Conservation (phyloP, 2,113 vertebrate genomes). For the Colistium nudipinnis region DNA sequence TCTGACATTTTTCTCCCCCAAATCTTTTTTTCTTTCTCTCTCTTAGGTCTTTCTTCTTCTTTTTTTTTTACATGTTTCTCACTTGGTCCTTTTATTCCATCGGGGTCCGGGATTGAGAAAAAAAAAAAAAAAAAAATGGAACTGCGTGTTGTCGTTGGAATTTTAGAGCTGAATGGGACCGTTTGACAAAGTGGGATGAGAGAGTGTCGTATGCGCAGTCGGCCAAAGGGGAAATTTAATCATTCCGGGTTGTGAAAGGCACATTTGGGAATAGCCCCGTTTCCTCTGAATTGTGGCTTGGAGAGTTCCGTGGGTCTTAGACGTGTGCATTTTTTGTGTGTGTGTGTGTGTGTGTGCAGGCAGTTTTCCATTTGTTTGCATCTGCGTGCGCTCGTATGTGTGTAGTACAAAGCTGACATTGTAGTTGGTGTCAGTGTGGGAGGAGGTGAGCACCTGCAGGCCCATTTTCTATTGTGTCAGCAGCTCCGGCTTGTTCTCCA, state of each 20-base stretch:
- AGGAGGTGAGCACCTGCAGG: constrained; percentile 67
- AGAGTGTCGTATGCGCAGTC: constrained; percentile 61
- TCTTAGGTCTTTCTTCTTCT: constrained; percentile 12
- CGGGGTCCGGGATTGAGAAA: constrained; percentile 48
- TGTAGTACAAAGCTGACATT: constrained; percentile 72
- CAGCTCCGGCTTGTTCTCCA: constrained; percentile 49
- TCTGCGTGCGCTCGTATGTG: constrained; percentile 29
- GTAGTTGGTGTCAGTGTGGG: constrained; percentile 71
- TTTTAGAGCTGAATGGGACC: constrained; percentile 44
- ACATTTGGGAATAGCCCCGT: constrained; percentile 57
- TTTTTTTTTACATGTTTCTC: constrained; percentile 40
- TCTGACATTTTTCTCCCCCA: constrained; percentile 40
- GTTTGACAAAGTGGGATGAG: constrained; percentile 64
- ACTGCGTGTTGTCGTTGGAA: constrained; percentile 52
- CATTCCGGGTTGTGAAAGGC: constrained; percentile 73
- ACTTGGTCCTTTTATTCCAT: constrained; percentile 28
- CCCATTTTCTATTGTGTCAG: constrained; percentile 59
- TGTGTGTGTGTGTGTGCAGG: constrained; percentile 10
- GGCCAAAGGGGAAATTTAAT: constrained; percentile 79
- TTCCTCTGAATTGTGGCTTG: constrained; percentile 64
- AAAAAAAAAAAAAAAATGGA: too few relatives aligned
- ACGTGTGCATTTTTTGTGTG: neutral
- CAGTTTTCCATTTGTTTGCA: constrained; percentile 43
- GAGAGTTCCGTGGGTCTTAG: constrained; percentile 37
- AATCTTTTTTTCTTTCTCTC: constrained; percentile 27